Evolutionary conservation across 2,888 invertebrate genomes (phyloP), one percentile per base, ranked within the genome.

Genomic region (Patella pellucida): DNA sequence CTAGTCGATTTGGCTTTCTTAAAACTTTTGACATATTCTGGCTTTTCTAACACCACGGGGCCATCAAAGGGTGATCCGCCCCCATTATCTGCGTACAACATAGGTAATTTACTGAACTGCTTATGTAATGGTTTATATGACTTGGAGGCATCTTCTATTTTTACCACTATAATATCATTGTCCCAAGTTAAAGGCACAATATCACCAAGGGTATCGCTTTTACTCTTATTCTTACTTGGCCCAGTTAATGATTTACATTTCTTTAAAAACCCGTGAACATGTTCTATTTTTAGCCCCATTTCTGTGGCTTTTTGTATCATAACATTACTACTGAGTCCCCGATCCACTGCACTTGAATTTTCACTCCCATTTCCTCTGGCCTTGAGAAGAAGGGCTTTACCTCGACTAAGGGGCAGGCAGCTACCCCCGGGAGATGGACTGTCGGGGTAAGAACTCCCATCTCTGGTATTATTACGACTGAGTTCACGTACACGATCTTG

Each of bases 21-120:
- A 15, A 50, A 31, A n/a, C 41, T 69, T n/a, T 54, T 69, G 15
- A 68, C 51, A 73, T 52, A 52, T 67, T 69, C 76, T 41, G 67
- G 67, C 50, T 52, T 54, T 16, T 41, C 51, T 50, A 74, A 52
- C n/a, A 74, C 69, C 7, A 70, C 70, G 9, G 71, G 74, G 7
- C 74, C 71, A 62, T 74, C 74, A 52, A 74, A 74, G 2, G 74
- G 74, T 14, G 74, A 74, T 62, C 74, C 74, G 23, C 74, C 74
- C 27, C 67, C 67, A 67, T 74, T 74, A 12, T 76, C 76, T 16
- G 41, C 27, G 51, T 69, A 76, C 51, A 76, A 2, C 69, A 56
- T 52, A 51, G 76, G 76, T 31, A 76, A 41, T 23, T 69, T 68
- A 23, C 73, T 73, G n/a, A 76, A 70, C 52, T 19, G 54, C 62